Percentiles rank a stretch among this genome's conserved stretches.
These are phyloP conservation scores for Tenthredo distinguenda DNA, from an alignment of 2,888 invertebrate species.

Conservation along the genomic window DNA sequence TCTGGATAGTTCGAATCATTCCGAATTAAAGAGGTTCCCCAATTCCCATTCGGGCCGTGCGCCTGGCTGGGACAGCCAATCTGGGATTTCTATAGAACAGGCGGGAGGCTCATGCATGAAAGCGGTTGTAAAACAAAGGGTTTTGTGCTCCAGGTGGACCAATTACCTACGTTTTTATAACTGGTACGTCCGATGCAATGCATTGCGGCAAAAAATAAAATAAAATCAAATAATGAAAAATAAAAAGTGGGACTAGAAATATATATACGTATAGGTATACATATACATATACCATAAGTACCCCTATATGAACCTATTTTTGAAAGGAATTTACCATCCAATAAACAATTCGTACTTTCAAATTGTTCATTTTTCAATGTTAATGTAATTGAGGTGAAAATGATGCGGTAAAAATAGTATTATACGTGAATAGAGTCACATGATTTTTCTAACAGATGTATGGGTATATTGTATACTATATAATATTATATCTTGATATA, in stretches of 20 bases:
- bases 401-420: neutral
- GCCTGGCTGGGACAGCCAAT: conserved; percentile 48
- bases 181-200: neutral
- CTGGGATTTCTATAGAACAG: conserved; percentile 45
- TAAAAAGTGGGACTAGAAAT: neutral
- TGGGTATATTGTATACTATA: neutral
- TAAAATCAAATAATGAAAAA: neutral
- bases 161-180: conserved; percentile 47
- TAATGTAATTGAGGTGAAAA: neutral
- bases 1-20: conserved; percentile 12
- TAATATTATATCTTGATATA: neutral
- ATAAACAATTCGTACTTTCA: neutral
- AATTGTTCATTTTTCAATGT: neutral
- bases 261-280: no score
- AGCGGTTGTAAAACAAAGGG: conserved; percentile 54
- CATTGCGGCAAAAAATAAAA: neutral
- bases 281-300: no score
- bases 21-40: conserved; percentile 37
- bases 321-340: neutral
- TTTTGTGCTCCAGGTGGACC: conserved; percentile 52
- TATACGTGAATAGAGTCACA: neutral
- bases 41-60: conserved; percentile 40
- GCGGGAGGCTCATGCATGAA: conserved; percentile 51
- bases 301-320: neutral
- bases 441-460: neutral